Conservation (phyloP, 2,888 invertebrate species). For the Noctuana brunneofusca region DNA sequence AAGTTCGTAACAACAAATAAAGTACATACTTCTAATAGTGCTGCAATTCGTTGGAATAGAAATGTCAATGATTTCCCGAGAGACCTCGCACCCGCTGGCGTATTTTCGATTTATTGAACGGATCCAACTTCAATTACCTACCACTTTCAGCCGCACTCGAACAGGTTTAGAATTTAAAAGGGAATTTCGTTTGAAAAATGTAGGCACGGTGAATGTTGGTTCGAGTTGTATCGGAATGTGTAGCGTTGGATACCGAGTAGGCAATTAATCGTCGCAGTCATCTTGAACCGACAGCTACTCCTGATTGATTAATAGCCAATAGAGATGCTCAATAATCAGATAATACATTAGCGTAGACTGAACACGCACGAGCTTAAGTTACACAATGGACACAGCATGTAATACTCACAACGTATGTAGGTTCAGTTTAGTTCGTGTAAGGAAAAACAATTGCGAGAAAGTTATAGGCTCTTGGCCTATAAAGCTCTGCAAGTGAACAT, state of each 20-base stretch:
- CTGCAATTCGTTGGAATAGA: constrained; percentile 54
- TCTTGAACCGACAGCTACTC: constrained; percentile 57
- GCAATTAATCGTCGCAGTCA: constrained; percentile 61
- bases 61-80: constrained; percentile 67
- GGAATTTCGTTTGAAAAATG: constrained; percentile 39
- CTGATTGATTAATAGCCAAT: constrained; percentile 55
- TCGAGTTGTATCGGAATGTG: constrained; percentile 25
- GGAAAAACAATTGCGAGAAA: constrained; percentile 24
- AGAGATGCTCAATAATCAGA: constrained; percentile 37
- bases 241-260: constrained; percentile 40
- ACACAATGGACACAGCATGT: constrained; percentile 9
- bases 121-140: constrained; percentile 49
- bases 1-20: constrained; percentile 1
- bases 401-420: constrained; percentile 18
- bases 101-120: constrained; percentile 54
- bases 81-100: constrained; percentile 46
- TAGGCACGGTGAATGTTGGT: constrained; percentile 16
- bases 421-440: too few species aligned
- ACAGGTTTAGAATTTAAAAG: constrained; percentile 32
- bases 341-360: constrained; percentile 20
- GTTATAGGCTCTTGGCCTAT: constrained; percentile 16
- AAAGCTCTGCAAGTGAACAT: neutral
- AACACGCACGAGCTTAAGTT: constrained; percentile 15
- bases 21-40: constrained; percentile 46
- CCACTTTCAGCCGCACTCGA: constrained; percentile 47